Evolutionary conservation across 2,113 vertebrate species (phyloP).

Genomic region (Burhinus oedicnemus): DNA sequence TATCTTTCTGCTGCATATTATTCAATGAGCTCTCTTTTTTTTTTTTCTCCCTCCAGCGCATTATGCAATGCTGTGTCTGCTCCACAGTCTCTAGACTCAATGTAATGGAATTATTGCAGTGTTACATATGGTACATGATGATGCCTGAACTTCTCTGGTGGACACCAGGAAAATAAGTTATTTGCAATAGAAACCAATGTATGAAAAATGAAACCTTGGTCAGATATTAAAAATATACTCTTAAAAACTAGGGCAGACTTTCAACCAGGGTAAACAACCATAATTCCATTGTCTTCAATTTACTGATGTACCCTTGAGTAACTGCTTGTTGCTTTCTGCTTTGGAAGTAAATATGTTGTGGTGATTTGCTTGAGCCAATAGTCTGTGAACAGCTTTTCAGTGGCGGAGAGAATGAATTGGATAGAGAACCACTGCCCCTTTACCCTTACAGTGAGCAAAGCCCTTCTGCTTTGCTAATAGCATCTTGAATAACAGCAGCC

Average conservation of each 20-base stretch:
- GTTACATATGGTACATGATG: neutral
- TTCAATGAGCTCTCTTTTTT: neutral
- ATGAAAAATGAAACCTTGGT: neutral
- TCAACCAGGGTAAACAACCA: neutral
- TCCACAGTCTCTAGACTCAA: neutral
- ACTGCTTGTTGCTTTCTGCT: neutral
- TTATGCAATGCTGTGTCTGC: neutral
- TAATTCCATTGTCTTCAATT: neutral
- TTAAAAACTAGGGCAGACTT: neutral
- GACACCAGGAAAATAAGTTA: neutral
- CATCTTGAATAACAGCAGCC: neutral
- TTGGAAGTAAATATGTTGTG: neutral
- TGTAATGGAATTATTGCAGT: neutral
- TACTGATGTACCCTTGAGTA: neutral
- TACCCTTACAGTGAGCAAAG: neutral
- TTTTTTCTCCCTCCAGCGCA: neutral
- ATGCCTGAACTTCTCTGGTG: neutral
- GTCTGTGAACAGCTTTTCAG: neutral
- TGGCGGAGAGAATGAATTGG: neutral
- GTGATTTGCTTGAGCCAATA: neutral
- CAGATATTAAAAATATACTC: neutral
- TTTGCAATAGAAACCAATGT: neutral
- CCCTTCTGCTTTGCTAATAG: slow-evolving; percentile 9
- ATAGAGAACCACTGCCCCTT: neutral
- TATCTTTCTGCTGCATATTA: neutral